Evolutionary conservation across 2,888 invertebrate genomes (phyloP), one percentile per base, ranked within the genome.

Genomic region (Prenolepis imparis): DNA sequence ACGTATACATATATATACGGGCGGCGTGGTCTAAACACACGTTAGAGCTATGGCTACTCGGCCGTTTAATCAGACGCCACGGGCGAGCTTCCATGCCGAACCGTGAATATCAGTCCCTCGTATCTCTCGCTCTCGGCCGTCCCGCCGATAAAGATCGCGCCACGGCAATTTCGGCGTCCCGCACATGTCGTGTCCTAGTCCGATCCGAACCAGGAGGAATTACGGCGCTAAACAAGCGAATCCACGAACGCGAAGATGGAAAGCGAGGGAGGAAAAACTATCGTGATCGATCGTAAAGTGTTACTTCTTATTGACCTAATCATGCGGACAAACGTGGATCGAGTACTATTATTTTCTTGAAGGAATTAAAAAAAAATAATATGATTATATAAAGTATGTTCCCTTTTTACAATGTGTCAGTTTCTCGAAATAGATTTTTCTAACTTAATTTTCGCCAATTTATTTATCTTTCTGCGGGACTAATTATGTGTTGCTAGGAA

Each of bases 161-260:
- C 92, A 90, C 90, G 91, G 88, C 90, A 94, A 94, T 94, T 94
- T 93, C 87, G 92, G 92, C 94, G 91, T 94, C 93, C 92, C 91
- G 93, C 94, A 94, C 94, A 94, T 94, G 94, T 94, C 94, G 93
- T 91, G 92, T 88, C 84, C 89, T 88, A 90, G 89, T 15, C 63
- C 74, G 74, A 75, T 74, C 91, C 91, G 91, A 36, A 89, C 83
- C 48, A 15, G 83, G 82, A 84, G 85, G 88, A 87, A 90, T 90
- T 89, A 88, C 83, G 64, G 63, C 83, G 82, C 88, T 78, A 81
- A 89, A 89, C 83, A 77, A 77, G 80, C 75, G 86, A 68, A 78
- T 74, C 83, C 75, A 57, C 55, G 73, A 80, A 77, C 48, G 66
- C 61, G 74, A 41, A 67, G 21, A 39, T 48, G 67, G 32, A 72